Base-by-base conservation (phyloP, 2,113 vertebrate genomes). In the Oostethus manadensis region DNA sequence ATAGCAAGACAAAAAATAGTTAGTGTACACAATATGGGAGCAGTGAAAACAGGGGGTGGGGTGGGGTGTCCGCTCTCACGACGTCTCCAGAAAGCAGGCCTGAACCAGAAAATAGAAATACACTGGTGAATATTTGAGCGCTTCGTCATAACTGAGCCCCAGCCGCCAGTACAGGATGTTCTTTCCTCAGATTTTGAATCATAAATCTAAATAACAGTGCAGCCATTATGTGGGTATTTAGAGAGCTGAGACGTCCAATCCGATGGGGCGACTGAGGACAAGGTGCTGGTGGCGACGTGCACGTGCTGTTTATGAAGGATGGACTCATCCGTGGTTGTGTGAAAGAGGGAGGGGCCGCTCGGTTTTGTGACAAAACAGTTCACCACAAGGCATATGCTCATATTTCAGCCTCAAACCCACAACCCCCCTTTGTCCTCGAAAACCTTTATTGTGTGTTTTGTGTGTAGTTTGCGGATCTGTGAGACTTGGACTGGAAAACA, bases 1-100 rank as follows among this genome's bases (percentile, higher is more conserved):
- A 78, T 74, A 78, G 75, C 67, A 80, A 74, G 68, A 79, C 57
- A 70, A 82, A 70, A 82, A 74, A 80, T 81, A 86, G 67, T 76
- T 74, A 51, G 63, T 71, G 69, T 70, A 40, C 35, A 79, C 58
- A 76, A 73, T 82, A 56, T 64, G 74, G 61, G 64, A 62, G 46
- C 40, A 55, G 63, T 57, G 70, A 73, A 47, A 53, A 49, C 23
- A 18, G 35, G 35, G 33, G 40, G n/a, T n/a, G n/a, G n/a, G n/a
- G n/a, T n/a, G n/a, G 45, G 50, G 1, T n/a, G 21, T 51, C 50
- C 14, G 15, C 55, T 58, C 50, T 20, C 33, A 70, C 76, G 63
- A 62, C 68, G 42, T 56, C 20, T n/a, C 70, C 63, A 60, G 46
- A 63, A 58, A 66, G 66, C 72, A 65, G 21, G 50, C 45, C 62